A percentile compares a stretch with the other conserved stretches of the same genome.
Evolutionary conservation across 2,888 invertebrate species (phyloP).

Genomic region (Enchytraeus crypticus): DNA sequence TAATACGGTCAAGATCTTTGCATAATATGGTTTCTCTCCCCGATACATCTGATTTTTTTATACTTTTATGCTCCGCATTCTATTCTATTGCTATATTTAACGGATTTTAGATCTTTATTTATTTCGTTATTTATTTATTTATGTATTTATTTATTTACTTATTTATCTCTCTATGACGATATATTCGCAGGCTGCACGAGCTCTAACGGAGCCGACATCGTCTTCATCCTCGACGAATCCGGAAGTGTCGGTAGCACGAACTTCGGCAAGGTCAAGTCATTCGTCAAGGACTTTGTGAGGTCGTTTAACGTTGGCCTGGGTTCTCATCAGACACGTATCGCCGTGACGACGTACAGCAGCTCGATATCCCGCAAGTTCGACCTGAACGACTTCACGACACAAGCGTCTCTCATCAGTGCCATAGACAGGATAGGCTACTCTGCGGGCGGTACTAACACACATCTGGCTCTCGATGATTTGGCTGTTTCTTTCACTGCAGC

Average conservation of each 20-base stretch:
- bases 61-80: no score
- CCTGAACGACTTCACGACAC: slow-evolving; percentile 5
- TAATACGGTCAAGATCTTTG: no score
- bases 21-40: no score
- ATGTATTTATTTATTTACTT: no score
- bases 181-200: slow-evolving; percentile 29
- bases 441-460: slow-evolving; percentile 24
- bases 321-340: slow-evolving; percentile 5
- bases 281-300: slow-evolving; percentile 14
- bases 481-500: background rate
- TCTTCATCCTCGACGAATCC: slow-evolving; percentile 47
- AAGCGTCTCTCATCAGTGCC: background rate
- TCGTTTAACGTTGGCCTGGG: slow-evolving; percentile 13
- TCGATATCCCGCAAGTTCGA: slow-evolving; percentile 54
- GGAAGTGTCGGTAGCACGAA: slow-evolving; percentile 40
- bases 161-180: no score
- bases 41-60: no score
- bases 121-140: no score
- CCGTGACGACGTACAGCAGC: slow-evolving; percentile 14
- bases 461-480: slow-evolving; percentile 17
- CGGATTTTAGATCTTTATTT: no score
- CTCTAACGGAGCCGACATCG: slow-evolving; percentile 39
- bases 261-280: slow-evolving; percentile 35
- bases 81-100: no score
- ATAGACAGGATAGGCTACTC: background rate